phyloP scores from a whole-genome alignment of 1,140 invertebrate genomes.

The Euwallacea fornicatus region DNA sequence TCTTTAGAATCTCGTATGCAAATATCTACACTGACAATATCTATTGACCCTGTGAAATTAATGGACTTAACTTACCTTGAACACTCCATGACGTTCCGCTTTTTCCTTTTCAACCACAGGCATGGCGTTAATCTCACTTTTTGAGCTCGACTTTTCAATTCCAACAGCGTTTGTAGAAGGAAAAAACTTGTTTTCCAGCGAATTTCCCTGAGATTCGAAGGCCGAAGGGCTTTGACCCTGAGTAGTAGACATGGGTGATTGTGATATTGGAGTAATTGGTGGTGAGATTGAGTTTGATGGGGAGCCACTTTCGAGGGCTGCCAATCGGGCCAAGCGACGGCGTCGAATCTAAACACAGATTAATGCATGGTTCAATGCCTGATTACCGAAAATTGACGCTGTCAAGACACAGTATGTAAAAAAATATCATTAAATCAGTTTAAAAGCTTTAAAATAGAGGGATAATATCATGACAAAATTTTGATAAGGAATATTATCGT shows the following conservation, averaged over 20 bases:
- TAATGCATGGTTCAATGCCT: too few species aligned
- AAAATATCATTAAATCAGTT: too few species aligned
- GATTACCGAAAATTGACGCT: too few species aligned
- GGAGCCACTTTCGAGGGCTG: slow-evolving; percentile 55
- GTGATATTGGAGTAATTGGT: slow-evolving; percentile 50
- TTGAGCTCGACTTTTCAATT: slow-evolving; percentile 9
- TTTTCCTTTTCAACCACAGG: slow-evolving; percentile 4
- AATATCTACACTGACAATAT: not conserved
- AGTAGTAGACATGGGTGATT: slow-evolving; percentile 45
- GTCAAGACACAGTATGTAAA: too few species aligned
- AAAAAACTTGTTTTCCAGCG: slow-evolving; percentile 39
- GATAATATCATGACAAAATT: too few species aligned
- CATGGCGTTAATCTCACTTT: slow-evolving; percentile 13
- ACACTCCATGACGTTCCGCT: slow-evolving; percentile 41
- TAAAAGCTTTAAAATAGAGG: too few species aligned
- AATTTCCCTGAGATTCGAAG: slow-evolving; percentile 32
- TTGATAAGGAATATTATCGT: too few species aligned
- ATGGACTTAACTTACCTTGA: slow-evolving; percentile 34
- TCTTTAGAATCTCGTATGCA: too few species aligned
- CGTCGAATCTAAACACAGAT: slow-evolving; percentile 62
- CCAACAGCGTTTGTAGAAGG: slow-evolving; percentile 6
- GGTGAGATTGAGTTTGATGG: slow-evolving; percentile 49
- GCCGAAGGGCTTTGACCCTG: slow-evolving; percentile 49
- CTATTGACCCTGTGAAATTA: not conserved
- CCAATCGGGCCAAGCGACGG: slow-evolving; percentile 67